These are phyloP conservation scores for Nasonia giraulti DNA, from an alignment of 1,140 invertebrate genomes.

Conservation along the genomic window DNA sequence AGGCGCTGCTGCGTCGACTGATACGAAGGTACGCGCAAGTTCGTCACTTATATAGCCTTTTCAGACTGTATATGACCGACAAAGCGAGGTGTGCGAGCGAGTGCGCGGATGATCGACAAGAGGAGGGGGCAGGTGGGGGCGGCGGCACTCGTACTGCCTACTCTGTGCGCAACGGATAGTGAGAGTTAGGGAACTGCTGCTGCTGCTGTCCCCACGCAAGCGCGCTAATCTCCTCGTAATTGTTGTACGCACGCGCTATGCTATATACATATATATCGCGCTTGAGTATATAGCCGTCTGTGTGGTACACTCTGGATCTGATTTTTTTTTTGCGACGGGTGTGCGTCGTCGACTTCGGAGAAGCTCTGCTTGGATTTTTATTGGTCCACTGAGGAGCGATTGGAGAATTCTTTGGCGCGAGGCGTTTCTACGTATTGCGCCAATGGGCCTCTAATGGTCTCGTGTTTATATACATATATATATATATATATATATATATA, in stretches of 20 bases:
- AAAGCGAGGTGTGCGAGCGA: slow-evolving; percentile 45
- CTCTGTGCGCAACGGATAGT: not conserved
- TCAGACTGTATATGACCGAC: slow-evolving; percentile 56
- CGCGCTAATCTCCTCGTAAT: slow-evolving; percentile 31
- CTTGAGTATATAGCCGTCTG: not conserved
- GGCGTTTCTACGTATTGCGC: too few relatives aligned
- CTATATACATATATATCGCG: not conserved
- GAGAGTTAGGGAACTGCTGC: not conserved
- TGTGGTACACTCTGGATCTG: not conserved
- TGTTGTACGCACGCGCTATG: slow-evolving; percentile 6
- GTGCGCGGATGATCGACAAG: not conserved
- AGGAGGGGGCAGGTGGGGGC: slow-evolving; percentile 7
- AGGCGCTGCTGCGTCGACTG: slow-evolving; percentile 52
- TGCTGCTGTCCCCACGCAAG: not conserved
- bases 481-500: too few relatives aligned
- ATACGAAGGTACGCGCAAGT: slow-evolving; percentile 61
- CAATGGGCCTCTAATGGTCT: too few relatives aligned
- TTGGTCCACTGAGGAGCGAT: too few relatives aligned
- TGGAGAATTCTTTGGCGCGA: too few relatives aligned
- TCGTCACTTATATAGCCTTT: slow-evolving; percentile 71
- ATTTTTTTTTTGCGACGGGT: not conserved
- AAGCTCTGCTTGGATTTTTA: too few relatives aligned
- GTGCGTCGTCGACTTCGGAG: too few relatives aligned
- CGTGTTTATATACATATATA: too few relatives aligned
- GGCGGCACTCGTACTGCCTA: not conserved